Evolutionary conservation across 1,140 invertebrate genomes (phyloP).

Genomic region (Drosophila aff.): DNA sequence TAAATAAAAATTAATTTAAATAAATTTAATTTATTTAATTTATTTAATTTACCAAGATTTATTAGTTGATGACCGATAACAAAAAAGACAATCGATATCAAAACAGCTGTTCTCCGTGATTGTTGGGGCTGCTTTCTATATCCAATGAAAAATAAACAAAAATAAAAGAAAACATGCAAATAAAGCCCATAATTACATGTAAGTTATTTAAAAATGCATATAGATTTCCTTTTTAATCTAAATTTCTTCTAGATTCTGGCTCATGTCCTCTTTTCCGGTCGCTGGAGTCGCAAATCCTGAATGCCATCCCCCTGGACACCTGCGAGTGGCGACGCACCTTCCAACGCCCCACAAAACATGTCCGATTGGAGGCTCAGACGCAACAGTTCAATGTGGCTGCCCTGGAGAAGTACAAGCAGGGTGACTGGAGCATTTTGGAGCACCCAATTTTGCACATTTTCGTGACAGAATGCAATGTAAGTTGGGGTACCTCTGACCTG

Average conservation of each 20-base stretch:
- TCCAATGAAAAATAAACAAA: constrained; percentile 49
- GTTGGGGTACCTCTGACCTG: constrained; percentile 34
- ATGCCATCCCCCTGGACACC: constrained; percentile 93
- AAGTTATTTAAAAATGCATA: constrained; percentile 27
- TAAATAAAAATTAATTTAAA: neutral
- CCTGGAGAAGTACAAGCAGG: constrained; percentile 87
- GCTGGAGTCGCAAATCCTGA: constrained; percentile 91
- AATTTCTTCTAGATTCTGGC: constrained; percentile 90
- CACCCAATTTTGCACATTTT: constrained; percentile 97
- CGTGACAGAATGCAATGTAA: constrained; percentile 96
- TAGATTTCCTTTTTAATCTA: rapidly evolving
- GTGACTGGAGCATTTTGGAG: constrained; percentile 91
- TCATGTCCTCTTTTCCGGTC: constrained; percentile 94
- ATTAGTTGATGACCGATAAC: constrained; percentile 4
- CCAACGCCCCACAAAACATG: constrained; percentile 92
- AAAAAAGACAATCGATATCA: constrained; percentile 1
- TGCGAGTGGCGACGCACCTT: constrained; percentile 96
- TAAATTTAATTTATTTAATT: neutral
- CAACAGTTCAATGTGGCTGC: constrained; percentile 92
- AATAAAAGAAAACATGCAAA: constrained; percentile 67
- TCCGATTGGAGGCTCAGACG: constrained; percentile 94
- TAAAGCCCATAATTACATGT: constrained; percentile 82
- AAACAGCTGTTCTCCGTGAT: constrained; percentile 27
- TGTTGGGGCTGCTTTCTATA: constrained; percentile 25
- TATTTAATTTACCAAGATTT: too few species aligned